phyloP scores from a whole-genome alignment of 2,888 invertebrate species.

The Folsomia manolachei region DNA sequence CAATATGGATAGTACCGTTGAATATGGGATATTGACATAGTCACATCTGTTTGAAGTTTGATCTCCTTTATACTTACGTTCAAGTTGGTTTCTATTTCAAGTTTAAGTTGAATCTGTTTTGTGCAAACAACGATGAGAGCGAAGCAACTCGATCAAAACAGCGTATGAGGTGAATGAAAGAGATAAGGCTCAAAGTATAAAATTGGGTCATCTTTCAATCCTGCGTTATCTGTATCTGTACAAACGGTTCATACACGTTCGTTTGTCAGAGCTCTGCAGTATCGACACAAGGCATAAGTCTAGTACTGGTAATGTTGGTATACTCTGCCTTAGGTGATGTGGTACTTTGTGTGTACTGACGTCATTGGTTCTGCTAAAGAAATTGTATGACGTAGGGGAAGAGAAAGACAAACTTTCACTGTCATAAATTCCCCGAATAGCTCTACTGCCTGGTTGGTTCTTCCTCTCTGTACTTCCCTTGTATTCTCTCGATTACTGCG shows the following conservation, averaged over 20 bases:
- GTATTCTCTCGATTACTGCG: too few species aligned
- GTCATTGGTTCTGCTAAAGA: conserved; percentile 10
- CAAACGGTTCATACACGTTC: too few species aligned
- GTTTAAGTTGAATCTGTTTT: too few species aligned
- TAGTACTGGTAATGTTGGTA: background rate
- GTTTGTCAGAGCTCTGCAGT: background rate
- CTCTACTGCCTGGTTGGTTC: background rate
- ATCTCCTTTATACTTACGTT: too few species aligned
- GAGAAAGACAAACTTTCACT: conserved; percentile 41
- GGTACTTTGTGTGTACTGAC: conserved; percentile 12
- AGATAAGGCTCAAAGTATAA: background rate
- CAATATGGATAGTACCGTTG: too few species aligned
- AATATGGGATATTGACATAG: too few species aligned
- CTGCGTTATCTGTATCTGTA: too few species aligned
- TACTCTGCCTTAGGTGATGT: too few species aligned
- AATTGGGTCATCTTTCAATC: background rate
- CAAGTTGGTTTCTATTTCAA: too few species aligned
- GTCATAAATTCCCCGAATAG: conserved; percentile 34
- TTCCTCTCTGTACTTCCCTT: background rate
- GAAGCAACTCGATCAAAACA: too few species aligned
- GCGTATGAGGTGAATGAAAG: background rate
- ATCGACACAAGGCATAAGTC: background rate
- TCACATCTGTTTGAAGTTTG: too few species aligned
- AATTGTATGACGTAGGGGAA: conserved; percentile 33
- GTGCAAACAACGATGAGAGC: too few species aligned